A percentile compares a stretch with the other conserved stretches of the same genome.
These are phyloP conservation scores for Melospiza melodia DNA, from an alignment of 2,113 vertebrate genomes.

Conservation along the genomic window DNA sequence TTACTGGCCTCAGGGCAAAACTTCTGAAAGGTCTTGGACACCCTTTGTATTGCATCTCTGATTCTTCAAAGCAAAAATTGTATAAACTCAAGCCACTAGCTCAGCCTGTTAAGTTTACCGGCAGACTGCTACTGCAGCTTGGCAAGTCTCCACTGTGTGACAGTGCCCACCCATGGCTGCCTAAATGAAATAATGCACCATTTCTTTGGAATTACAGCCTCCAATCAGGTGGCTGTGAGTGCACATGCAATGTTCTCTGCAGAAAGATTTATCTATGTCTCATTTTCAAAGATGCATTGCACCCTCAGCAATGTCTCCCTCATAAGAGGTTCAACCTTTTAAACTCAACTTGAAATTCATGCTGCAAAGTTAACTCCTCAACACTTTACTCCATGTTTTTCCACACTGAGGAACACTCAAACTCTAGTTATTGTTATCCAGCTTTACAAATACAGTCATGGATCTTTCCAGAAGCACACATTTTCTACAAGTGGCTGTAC, in stretches of 20 bases:
- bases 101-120: background rate
- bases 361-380: background rate
- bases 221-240: background rate
- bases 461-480: background rate
- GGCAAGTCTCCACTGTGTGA: background rate
- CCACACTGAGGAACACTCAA: background rate
- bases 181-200: accelerated
- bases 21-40: background rate
- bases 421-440: background rate
- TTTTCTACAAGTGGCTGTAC: background rate
- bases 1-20: background rate
- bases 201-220: background rate
- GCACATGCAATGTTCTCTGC: accelerated
- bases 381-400: background rate
- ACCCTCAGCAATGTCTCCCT: accelerated
- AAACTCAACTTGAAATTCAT: background rate
- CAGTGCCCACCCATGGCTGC: accelerated
- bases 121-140: background rate
- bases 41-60: background rate
- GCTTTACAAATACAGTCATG: background rate
- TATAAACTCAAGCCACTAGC: background rate
- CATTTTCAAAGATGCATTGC: background rate
- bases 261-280: background rate
- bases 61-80: background rate
- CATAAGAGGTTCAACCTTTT: background rate